Evolutionary conservation across 2,113 vertebrate genomes (phyloP).

Genomic region (Otis tarda): DNA sequence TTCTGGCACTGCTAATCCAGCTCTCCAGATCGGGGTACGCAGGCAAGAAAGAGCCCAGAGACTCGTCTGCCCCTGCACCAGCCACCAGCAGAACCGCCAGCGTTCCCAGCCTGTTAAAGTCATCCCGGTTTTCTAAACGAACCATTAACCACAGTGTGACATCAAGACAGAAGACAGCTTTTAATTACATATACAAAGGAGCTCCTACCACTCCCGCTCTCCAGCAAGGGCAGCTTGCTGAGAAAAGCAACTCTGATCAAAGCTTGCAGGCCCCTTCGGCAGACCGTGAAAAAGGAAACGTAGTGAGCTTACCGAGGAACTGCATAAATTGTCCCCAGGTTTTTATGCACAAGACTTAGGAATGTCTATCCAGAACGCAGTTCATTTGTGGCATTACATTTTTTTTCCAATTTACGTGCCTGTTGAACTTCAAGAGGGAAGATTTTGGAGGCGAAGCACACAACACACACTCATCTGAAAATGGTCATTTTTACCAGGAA

Average conservation of each 20-base stretch:
- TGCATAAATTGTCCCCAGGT: background rate
- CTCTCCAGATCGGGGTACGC: background rate
- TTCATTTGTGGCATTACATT: background rate
- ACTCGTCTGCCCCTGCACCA: background rate
- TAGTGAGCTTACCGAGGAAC: background rate
- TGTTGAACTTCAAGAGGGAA: background rate
- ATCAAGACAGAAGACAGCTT: background rate
- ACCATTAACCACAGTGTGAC: background rate
- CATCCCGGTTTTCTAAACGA: background rate
- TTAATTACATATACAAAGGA: slow-evolving; percentile 37
- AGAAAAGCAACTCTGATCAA: slow-evolving; percentile 30
- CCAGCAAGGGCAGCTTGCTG: slow-evolving; percentile 25
- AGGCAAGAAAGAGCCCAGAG: background rate
- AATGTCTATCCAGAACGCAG: background rate
- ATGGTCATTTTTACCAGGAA: background rate
- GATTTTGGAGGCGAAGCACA: background rate
- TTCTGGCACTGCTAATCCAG: background rate
- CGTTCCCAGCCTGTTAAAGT: background rate
- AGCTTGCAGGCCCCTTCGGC: background rate
- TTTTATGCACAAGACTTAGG: background rate
- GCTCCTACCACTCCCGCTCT: background rate
- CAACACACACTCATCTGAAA: background rate
- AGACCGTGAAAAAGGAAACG: background rate
- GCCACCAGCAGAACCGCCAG: background rate
- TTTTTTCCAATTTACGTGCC: background rate